Base-by-base conservation (phyloP, 2,888 invertebrate species). In the Tholera decimalis region DNA sequence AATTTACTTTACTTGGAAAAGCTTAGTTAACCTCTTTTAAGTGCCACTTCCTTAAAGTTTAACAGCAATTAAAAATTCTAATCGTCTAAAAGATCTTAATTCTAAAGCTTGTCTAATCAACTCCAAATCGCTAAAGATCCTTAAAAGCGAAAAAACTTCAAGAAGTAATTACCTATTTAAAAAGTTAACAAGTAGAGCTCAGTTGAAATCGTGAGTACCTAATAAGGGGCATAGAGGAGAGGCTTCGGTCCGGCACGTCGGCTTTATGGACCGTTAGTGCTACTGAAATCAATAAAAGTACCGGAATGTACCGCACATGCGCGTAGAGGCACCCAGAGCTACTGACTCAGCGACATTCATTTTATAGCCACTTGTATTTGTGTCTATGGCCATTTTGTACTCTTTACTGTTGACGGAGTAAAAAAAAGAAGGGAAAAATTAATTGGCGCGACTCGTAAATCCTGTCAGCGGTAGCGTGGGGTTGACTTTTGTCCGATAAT, bases 241-340 rank as follows among this genome's bases (percentile, higher is more conserved):
- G 90, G 88, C 90, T 91, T 87, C 92, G 87, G 94, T 92, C 93
- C 93, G 88, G 94, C 92, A 93, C 93, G 93, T 93, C 93, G 93
- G 90, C 87, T 92, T 92, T 93, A 95, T 96, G 92, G 95, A 92
- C 95, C 96, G 96, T 96, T 96, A 96, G 96, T 96, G 96, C 96
- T 96, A 96, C 96, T 96, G 96, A 96, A 96, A 96, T 96, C 96
- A 96, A 96, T 96, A 96, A 96, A 96, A 96, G 96, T 95, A 91
- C 94, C 92, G 90, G 95, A 96, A 96, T 95, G 94, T 94, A 94
- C 95, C 91, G 96, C 95, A 91, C 96, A 96, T 95, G 96, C 96
- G 96, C 95, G 89, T 80, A 82, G 84, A 86, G 83, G 84, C 85
- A 82, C 85, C 85, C 85, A 87, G 83, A 85, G 87, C 89, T 82